Percentiles rank a stretch among this genome's conserved stretches.
Evolutionary conservation across 1,140 invertebrate genomes (phyloP).

Genomic region (Nymphalis io): DNA sequence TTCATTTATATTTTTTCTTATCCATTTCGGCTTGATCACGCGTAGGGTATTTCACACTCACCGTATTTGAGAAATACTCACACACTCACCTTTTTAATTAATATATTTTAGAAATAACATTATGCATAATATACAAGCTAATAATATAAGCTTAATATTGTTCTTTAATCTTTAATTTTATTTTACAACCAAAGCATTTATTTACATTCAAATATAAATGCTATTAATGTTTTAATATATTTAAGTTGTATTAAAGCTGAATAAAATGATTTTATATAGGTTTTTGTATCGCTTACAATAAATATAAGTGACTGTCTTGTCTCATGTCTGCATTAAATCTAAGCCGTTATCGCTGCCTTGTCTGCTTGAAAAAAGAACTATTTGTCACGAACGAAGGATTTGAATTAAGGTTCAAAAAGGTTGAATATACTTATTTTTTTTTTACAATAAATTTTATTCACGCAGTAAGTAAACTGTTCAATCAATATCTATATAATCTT

Average conservation of each 20-base stretch:
- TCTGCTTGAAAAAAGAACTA: constrained; percentile 56
- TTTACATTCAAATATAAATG: too few species aligned
- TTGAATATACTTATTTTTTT: constrained; percentile 14
- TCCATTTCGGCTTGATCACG: constrained; percentile 70
- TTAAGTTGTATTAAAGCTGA: too few species aligned
- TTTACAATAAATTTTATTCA: not conserved
- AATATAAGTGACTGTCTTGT: constrained; percentile 4
- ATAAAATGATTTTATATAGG: not conserved
- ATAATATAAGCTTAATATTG: too few species aligned
- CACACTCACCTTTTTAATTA: constrained; percentile 43
- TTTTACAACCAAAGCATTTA: too few species aligned
- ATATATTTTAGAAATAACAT: too few species aligned
- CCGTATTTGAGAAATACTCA: too few species aligned
- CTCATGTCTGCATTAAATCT: constrained; percentile 25
- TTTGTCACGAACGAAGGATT: constrained; percentile 54
- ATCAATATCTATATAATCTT: not conserved
- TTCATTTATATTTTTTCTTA: constrained; percentile 76
- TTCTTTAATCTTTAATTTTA: too few species aligned
- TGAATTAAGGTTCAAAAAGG: constrained; percentile 35
- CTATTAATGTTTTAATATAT: too few species aligned
- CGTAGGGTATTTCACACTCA: constrained; percentile 60
- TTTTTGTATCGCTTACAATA: not conserved
- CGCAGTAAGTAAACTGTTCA: not conserved
- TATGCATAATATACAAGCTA: too few species aligned
- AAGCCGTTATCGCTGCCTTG: constrained; percentile 62